These are phyloP conservation scores for Zoanthus sociatus DNA, from an alignment of 92 coral and sea anemone genomes.

Conservation along the genomic window DNA sequence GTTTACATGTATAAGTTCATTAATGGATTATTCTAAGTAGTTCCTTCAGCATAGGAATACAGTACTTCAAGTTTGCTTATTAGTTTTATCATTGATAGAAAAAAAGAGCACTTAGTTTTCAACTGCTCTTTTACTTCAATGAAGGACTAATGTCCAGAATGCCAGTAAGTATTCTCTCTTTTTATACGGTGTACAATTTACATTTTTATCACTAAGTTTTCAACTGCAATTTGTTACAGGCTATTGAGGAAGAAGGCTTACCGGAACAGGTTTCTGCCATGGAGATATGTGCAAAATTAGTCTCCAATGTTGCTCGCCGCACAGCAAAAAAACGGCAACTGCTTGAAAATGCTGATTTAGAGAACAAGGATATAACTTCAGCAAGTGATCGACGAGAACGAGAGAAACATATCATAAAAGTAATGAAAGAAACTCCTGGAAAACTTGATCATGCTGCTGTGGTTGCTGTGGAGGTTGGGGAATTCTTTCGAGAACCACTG, in stretches of 20 bases:
- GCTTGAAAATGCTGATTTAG: conserved; percentile 71
- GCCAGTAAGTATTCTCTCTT: too few species aligned
- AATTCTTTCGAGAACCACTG: conserved; percentile 73
- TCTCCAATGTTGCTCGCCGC: conserved; percentile 81
- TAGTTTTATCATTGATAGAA: too few species aligned
- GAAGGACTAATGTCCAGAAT: too few species aligned
- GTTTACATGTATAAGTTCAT: too few species aligned
- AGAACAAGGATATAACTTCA: conserved; percentile 48
- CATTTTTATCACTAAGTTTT: neutral
- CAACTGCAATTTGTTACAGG: conserved; percentile 54
- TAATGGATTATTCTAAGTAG: too few species aligned
- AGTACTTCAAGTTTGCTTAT: too few species aligned
- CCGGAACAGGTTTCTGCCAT: conserved; percentile 83
- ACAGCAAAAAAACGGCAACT: conserved; percentile 78
- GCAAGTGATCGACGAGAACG: conserved; percentile 51
- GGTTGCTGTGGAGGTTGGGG: conserved; percentile 97
- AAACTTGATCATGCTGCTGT: conserved; percentile 98
- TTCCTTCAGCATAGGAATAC: too few species aligned
- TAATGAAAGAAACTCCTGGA: conserved; percentile 83
- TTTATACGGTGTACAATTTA: too few species aligned
- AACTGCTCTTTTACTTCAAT: too few species aligned
- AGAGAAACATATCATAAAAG: conserved; percentile 69
- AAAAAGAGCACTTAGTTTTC: too few species aligned
- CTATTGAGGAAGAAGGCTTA: conserved; percentile 78
- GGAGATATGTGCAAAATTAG: conserved; percentile 92